These are phyloP conservation scores for Tenodera sinensis DNA, from an alignment of 2,888 invertebrate genomes.

Conservation along the genomic window DNA sequence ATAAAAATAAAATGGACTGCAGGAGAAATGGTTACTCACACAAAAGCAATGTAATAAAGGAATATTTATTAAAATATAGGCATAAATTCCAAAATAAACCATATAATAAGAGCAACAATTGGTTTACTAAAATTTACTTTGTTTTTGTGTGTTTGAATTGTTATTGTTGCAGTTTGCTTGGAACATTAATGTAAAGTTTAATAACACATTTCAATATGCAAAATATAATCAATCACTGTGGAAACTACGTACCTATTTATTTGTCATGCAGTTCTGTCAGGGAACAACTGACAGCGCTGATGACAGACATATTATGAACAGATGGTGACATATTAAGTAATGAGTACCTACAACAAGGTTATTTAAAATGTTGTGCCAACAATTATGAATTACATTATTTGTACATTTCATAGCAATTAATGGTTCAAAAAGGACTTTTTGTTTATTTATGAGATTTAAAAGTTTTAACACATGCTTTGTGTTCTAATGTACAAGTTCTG, in stretches of 20 bases:
- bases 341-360: not conserved
- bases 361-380: not conserved
- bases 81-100: not conserved
- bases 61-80: not conserved
- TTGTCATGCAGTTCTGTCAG: not conserved
- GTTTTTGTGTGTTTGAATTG: not conserved
- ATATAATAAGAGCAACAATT: not conserved
- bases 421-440: not conserved
- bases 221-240: not conserved
- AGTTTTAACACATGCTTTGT: not conserved
- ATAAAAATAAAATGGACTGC: not conserved
- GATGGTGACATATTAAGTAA: not conserved
- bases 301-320: not conserved
- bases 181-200: not conserved
- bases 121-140: not conserved
- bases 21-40: not conserved
- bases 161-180: not conserved
- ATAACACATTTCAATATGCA: not conserved
- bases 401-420: not conserved
- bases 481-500: not conserved
- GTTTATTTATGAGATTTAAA: not conserved
- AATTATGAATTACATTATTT: not conserved
- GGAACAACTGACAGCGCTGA: not conserved
- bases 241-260: not conserved
- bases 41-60: not conserved